Conservation (phyloP, 2,888 invertebrate species). For the Metellina segmentata region DNA sequence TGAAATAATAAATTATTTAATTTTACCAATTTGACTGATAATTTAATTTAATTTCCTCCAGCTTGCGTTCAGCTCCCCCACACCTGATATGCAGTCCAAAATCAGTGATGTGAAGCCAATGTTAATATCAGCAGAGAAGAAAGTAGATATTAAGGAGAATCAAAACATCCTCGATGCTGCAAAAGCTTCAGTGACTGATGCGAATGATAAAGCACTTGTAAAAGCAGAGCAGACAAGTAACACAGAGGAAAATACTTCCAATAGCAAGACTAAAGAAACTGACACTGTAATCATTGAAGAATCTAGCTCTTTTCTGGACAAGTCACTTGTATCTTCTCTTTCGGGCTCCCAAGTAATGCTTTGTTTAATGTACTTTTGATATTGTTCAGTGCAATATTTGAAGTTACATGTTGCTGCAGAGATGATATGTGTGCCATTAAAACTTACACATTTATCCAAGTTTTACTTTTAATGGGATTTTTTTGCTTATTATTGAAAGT, state of each 20-base stretch:
- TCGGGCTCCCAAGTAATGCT: background rate
- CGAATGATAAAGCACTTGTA: conserved; percentile 20
- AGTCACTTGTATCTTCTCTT: conserved; percentile 26
- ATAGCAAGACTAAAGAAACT: conserved; percentile 20
- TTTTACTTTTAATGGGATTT: no score
- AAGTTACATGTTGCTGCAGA: background rate
- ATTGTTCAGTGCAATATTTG: background rate
- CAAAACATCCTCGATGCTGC: background rate
- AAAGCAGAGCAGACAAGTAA: conserved; percentile 33
- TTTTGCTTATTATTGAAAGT: no score
- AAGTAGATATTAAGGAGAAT: conserved; percentile 31
- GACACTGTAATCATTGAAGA: conserved; percentile 7
- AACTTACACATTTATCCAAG: background rate
- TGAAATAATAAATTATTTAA: background rate
- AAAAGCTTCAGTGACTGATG: conserved; percentile 3
- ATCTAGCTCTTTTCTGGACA: conserved; percentile 13
- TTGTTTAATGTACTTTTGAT: background rate
- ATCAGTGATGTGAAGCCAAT: conserved; percentile 45
- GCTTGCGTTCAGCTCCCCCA: conserved; percentile 50
- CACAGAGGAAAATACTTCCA: background rate
- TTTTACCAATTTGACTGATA: background rate
- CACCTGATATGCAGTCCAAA: conserved; percentile 55
- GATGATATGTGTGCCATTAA: background rate
- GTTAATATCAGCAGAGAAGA: conserved; percentile 52
- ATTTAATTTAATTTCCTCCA: background rate